Conservation (phyloP, 2,797 vertebrate genomes). For the Peromyscus attwateri region DNA sequence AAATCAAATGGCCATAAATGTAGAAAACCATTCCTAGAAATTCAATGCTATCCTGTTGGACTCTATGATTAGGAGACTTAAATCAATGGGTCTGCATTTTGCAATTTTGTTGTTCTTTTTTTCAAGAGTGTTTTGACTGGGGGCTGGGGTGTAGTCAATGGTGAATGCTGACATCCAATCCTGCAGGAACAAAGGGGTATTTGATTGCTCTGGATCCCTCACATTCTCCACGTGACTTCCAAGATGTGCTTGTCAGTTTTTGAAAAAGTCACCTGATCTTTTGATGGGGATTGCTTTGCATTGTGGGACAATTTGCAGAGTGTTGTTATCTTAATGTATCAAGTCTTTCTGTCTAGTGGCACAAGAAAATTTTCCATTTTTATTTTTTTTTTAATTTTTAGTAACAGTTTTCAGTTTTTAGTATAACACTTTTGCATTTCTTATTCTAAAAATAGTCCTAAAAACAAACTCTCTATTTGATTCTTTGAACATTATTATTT, state of each 20-base stretch:
- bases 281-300: not conserved
- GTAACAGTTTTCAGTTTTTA: not conserved
- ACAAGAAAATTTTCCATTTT: not conserved
- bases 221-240: not conserved
- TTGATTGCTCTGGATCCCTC: not conserved
- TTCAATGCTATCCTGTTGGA: not conserved
- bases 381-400: not conserved
- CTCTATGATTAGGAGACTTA: not conserved
- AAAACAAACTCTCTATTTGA: not conserved
- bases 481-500: slow-evolving; percentile 15
- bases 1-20: not conserved
- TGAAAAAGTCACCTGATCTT: not conserved
- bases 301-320: not conserved
- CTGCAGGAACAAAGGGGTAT: not conserved
- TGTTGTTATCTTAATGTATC: not conserved
- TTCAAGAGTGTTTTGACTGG: too few relatives aligned
- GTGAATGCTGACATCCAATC: not conserved
- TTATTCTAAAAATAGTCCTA: slow-evolving; percentile 36
- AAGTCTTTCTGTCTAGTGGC: not conserved
- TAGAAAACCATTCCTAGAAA: not conserved
- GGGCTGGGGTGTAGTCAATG: not conserved
- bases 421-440: not conserved
- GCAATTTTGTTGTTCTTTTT: not conserved
- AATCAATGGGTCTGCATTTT: not conserved
- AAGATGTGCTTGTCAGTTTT: not conserved